Conservation (phyloP, 2,888 invertebrate species). For the Coleophora deauratella region DNA sequence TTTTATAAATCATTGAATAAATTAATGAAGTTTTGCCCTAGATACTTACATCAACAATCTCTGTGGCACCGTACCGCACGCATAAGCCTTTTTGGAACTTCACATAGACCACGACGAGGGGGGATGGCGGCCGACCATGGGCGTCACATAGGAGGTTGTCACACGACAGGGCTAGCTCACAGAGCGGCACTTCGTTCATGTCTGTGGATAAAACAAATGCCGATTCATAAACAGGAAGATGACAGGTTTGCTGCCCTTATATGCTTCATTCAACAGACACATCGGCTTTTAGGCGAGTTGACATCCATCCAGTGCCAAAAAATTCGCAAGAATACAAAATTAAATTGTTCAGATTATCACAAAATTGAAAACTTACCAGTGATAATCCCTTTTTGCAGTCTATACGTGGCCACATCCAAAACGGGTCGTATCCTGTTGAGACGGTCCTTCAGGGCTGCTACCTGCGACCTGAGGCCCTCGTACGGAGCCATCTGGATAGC, state of each 20-base stretch:
- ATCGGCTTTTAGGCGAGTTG: too few relatives aligned
- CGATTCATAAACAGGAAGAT: too few relatives aligned
- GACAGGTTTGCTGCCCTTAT: too few relatives aligned
- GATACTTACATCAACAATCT: constrained; percentile 84
- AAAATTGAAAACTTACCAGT: constrained; percentile 69
- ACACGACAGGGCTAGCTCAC: constrained; percentile 90
- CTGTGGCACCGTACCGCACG: constrained; percentile 90
- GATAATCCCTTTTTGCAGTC: constrained; percentile 79
- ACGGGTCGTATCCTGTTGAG: constrained; percentile 77
- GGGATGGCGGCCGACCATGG: constrained; percentile 89
- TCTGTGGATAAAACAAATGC: constrained; percentile 75
- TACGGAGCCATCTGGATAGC: constrained; percentile 89
- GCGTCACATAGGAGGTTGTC: constrained; percentile 92
- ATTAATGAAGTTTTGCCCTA: too few relatives aligned
- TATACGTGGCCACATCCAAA: constrained; percentile 81
- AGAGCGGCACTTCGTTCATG: constrained; percentile 87
- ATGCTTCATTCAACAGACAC: too few relatives aligned
- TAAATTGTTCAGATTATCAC: not conserved
- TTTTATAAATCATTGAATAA: too few relatives aligned
- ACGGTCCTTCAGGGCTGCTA: constrained; percentile 77
- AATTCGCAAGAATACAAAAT: too few relatives aligned
- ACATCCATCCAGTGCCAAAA: too few relatives aligned
- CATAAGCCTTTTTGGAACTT: constrained; percentile 77
- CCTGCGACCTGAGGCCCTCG: constrained; percentile 84
- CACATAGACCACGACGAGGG: constrained; percentile 84